Conservation (phyloP, 2,113 vertebrate genomes). For the Phodopus roborovskii region DNA sequence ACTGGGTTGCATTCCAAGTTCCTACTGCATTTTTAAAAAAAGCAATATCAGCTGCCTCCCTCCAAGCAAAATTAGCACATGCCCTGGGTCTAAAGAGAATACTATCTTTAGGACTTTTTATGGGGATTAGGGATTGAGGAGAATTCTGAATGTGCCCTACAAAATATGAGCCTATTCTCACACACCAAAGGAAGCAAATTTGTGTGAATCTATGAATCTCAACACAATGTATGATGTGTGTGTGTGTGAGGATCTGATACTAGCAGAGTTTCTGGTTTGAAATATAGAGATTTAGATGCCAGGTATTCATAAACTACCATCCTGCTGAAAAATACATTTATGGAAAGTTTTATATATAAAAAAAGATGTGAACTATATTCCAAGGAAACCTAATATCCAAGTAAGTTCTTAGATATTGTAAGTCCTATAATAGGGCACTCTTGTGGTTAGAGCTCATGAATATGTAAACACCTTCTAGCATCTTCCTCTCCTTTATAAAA, state of each 20-base stretch:
- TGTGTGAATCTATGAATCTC: conserved; percentile 61
- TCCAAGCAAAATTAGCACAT: conserved; percentile 42
- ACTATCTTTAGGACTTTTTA: conserved; percentile 46
- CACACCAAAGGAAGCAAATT: conserved; percentile 45
- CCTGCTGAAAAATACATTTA: conserved; percentile 40
- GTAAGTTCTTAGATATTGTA: conserved; percentile 45
- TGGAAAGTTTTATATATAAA: conserved; percentile 42
- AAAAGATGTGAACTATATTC: conserved; percentile 39
- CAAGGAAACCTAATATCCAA: conserved; percentile 49
- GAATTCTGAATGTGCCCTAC: not conserved
- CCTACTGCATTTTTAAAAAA: conserved; percentile 50
- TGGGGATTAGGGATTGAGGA: conserved; percentile 37
- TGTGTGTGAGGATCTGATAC: not conserved
- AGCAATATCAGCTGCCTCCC: conserved; percentile 33
- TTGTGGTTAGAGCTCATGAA: conserved; percentile 32
- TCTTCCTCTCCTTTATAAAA: conserved; percentile 42
- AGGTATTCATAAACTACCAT: conserved; percentile 37
- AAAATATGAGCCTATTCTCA: conserved; percentile 42
- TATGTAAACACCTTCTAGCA: conserved; percentile 28
- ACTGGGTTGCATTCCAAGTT: too few species aligned
- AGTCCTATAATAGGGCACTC: not conserved
- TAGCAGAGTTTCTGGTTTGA: conserved; percentile 32
- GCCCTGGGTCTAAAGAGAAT: conserved; percentile 47
- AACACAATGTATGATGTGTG: conserved; percentile 47
- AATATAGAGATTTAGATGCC: conserved; percentile 56